A percentile compares a stretch with the other conserved stretches of the same genome.
Conservation (phyloP, 2,888 invertebrate genomes). For the Callosobruchus maculatus region DNA sequence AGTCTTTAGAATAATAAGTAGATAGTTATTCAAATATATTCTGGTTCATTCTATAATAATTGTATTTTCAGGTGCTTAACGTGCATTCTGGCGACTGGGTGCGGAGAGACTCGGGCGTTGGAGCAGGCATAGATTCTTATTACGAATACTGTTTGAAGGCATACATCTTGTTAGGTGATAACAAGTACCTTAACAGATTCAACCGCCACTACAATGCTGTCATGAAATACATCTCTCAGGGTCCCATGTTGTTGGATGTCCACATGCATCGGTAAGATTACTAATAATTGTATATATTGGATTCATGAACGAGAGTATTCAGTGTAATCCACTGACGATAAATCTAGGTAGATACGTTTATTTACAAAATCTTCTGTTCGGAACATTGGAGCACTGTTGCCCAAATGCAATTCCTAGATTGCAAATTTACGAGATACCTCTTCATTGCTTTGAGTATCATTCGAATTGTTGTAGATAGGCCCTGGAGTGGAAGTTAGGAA, state of each 20-base stretch:
- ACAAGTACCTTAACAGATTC: constrained; percentile 89
- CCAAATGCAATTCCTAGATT: too few species aligned
- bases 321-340: too few species aligned
- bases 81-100: constrained; percentile 99
- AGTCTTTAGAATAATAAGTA: too few species aligned
- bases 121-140: constrained; percentile 99
- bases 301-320: too few species aligned
- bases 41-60: not conserved
- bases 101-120: constrained; percentile 92
- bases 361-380: too few species aligned
- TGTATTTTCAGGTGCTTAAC: constrained; percentile 57
- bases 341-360: too few species aligned
- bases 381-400: too few species aligned
- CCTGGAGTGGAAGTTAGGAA: too few species aligned
- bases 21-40: too few species aligned
- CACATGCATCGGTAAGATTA: constrained; percentile 64
- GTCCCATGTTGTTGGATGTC: constrained; percentile 93
- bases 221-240: constrained; percentile 93
- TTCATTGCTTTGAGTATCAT: too few species aligned
- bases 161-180: constrained; percentile 91
- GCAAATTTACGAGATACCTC: too few species aligned
- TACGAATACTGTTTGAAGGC: constrained; percentile 98
- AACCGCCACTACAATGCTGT: constrained; percentile 93
- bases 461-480: too few species aligned
- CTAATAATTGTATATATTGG: not conserved